Evolutionary conservation across 2,113 vertebrate genomes (phyloP).

Genomic region (Forbesichthys agassizii): DNA sequence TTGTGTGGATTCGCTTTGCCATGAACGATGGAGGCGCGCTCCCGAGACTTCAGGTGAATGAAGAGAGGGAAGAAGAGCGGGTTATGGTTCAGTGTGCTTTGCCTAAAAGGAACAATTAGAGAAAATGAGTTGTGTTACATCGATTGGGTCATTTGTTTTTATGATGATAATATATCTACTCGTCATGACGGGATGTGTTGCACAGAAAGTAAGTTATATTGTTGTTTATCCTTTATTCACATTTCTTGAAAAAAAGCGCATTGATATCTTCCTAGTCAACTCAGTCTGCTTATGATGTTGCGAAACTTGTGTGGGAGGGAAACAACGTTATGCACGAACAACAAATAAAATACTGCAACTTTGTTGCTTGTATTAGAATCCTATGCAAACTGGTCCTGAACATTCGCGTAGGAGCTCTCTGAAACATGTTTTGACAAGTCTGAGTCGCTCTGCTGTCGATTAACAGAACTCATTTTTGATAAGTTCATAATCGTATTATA

Average conservation of each 20-base stretch:
- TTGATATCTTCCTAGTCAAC: conserved; percentile 2
- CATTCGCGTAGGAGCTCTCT: background rate
- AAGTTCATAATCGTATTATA: background rate
- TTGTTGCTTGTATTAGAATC: background rate
- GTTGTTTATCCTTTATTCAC: conserved; percentile 40
- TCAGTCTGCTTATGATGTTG: conserved; percentile 15
- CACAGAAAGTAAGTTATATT: conserved; percentile 73
- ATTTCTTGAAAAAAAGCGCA: background rate
- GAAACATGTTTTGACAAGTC: background rate
- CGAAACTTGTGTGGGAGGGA: conserved; percentile 15
- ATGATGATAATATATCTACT: conserved; percentile 69
- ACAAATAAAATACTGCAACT: background rate
- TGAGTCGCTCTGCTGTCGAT: background rate
- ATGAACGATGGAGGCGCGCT: conserved; percentile 75
- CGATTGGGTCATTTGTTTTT: conserved; percentile 61
- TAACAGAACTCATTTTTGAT: background rate
- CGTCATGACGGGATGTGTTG: conserved; percentile 67
- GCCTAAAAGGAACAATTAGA: conserved; percentile 53
- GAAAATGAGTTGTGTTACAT: conserved; percentile 64
- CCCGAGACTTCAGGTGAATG: conserved; percentile 80
- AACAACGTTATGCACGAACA: background rate
- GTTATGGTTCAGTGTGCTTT: conserved; percentile 59
- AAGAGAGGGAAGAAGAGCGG: conserved; percentile 60
- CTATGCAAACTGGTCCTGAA: background rate
- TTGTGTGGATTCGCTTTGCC: conserved; percentile 50